These are phyloP conservation scores for Thalpophila matura DNA, from an alignment of 2,888 invertebrate genomes.

Conservation along the genomic window DNA sequence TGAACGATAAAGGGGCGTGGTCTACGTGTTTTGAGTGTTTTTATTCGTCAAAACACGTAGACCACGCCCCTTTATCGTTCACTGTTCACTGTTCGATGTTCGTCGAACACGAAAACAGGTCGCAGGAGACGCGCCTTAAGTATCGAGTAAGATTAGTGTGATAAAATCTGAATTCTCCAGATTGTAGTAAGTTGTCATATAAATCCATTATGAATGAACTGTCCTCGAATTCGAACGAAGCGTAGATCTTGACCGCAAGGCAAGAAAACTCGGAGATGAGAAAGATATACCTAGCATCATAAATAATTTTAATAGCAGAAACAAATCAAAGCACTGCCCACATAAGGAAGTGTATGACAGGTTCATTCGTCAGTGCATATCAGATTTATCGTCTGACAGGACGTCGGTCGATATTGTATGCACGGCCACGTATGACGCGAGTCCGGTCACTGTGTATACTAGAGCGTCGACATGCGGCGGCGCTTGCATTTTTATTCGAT, in stretches of 20 bases:
- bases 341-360: conserved; percentile 52
- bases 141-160: too few species aligned
- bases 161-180: too few species aligned
- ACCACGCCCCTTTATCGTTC: too few species aligned
- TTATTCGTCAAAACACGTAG: too few species aligned
- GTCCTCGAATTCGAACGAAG: not conserved
- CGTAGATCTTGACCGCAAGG: not conserved
- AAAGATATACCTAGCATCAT: conserved; percentile 14
- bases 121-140: too few species aligned
- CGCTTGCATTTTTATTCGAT: conserved; percentile 38
- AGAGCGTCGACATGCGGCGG: conserved; percentile 20
- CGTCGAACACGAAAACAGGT: too few species aligned
- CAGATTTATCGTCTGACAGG: conserved; percentile 61
- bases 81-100: too few species aligned
- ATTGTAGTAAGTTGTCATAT: not conserved
- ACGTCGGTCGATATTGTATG: conserved; percentile 62
- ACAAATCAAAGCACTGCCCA: conserved; percentile 38
- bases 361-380: conserved; percentile 61
- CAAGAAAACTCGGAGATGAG: conserved; percentile 16
- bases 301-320: conserved; percentile 18
- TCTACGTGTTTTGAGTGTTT: too few species aligned
- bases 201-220: conserved; percentile 8
- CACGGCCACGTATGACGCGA: conserved; percentile 55
- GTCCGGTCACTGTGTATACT: conserved; percentile 39
- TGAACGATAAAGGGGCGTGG: too few species aligned